Conservation (phyloP, 2,113 vertebrate genomes). For the Tautogolabrus adspersus region DNA sequence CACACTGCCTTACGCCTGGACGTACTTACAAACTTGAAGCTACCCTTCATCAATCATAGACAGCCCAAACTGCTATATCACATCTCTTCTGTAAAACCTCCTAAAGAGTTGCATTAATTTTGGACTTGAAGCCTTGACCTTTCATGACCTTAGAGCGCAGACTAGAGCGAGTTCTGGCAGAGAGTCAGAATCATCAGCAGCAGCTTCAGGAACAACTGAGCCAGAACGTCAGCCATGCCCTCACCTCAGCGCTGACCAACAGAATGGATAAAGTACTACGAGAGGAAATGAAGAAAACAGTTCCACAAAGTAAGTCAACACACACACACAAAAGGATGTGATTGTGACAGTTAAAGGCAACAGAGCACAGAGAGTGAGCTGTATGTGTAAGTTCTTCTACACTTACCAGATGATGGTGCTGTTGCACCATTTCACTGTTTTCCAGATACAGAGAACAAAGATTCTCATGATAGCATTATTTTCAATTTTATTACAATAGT, state of each 20-base stretch:
- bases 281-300: constrained; percentile 94
- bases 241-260: constrained; percentile 88
- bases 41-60: too few relatives aligned
- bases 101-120: too few relatives aligned
- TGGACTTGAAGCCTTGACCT: constrained; percentile 82
- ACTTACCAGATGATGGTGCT: constrained; percentile 9
- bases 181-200: constrained; percentile 89
- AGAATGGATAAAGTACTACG: constrained; percentile 93
- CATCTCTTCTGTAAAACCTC: too few relatives aligned
- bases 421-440: not conserved
- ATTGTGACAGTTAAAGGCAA: too few relatives aligned
- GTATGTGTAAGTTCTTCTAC: not conserved
- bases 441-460: not conserved
- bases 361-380: too few relatives aligned
- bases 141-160: constrained; percentile 87
- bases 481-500: not conserved
- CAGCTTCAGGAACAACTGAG: constrained; percentile 94
- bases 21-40: too few relatives aligned
- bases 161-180: constrained; percentile 87
- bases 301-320: constrained; percentile 91
- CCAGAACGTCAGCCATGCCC: constrained; percentile 90
- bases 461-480: not conserved
- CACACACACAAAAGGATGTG: not conserved
- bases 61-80: too few relatives aligned
- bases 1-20: too few relatives aligned